Base-by-base conservation (phyloP, 2,888 invertebrate genomes). In the Amiota minor region DNA sequence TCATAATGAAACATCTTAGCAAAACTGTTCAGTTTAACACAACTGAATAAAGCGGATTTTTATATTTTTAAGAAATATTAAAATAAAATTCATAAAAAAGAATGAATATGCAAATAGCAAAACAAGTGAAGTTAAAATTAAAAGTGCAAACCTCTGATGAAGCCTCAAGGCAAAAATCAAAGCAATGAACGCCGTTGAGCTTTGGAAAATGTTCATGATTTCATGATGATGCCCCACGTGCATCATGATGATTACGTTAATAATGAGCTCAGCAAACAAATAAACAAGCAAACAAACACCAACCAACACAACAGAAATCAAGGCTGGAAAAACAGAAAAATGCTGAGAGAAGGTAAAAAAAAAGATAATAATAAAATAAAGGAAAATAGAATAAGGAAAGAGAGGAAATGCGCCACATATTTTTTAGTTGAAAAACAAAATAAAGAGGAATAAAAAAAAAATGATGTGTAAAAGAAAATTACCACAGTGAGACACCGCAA, bases 391-490 rank as follows among this genome's bases (percentile, higher is more conserved):
- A 20, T 8, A 59, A 59, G 59, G 10, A 59, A 59, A 35, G 35
- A 56, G 20, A 59, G 59, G 16, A 59, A 20, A 16, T 59, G 59
- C 59, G 20, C 16, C 59, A 59, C 59, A 53, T 50, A 53, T 53
- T 56, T 56, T 56, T 56, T 18, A 53, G n/a, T n/a, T n/a, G 53
- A 53, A n/a, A 53, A 53, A 53, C 4, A 53, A n/a, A 4, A 18
- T 16, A 11, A 55, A 16, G 12, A 9, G 12, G 14, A 14, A 16
- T 1, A 1, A 55, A 14, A 56, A 56, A 56, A 56, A 18, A 10
- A 56, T 1, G 56, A 64, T 23, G 50, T 50, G 67, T 68, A 68
- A 50, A 68, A 68, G 50, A 68, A 47, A 47, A 65, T 68, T 68
- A 53, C 67, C 49, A 50, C 23, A 53, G 53, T 53, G 50, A 35